Evolutionary conservation across 2,113 vertebrate species (phyloP).

Genomic region (Macaca mulatta): DNA sequence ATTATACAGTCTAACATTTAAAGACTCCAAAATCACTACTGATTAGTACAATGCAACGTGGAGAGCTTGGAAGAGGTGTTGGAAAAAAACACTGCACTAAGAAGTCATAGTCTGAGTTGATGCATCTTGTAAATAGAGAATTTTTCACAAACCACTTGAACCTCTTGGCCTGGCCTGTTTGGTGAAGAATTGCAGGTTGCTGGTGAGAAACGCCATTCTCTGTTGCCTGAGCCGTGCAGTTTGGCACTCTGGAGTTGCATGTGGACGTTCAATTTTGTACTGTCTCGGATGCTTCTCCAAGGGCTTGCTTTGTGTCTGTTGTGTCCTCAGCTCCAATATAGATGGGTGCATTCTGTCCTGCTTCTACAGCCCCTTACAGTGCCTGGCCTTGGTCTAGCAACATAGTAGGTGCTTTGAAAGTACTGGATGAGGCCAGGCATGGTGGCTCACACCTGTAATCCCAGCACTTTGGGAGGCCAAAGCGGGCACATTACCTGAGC

Average conservation of each 20-base stretch:
- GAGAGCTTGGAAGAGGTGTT: not conserved
- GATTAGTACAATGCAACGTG: conserved; percentile 35
- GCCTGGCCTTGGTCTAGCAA: not conserved
- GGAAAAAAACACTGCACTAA: not conserved
- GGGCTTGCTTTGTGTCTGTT: not conserved
- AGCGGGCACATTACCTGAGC: too few relatives aligned
- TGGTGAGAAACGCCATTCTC: not conserved
- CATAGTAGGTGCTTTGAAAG: not conserved
- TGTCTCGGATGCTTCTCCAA: not conserved
- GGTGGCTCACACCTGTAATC: too few relatives aligned
- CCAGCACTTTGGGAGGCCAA: too few relatives aligned
- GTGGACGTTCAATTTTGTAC: fast-evolving
- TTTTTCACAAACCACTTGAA: fast-evolving
- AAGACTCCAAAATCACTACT: conserved; percentile 68
- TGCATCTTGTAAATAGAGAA: not conserved
- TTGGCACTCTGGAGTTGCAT: fast-evolving
- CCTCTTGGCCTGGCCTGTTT: not conserved
- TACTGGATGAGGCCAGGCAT: too few relatives aligned
- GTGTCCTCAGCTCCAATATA: not conserved
- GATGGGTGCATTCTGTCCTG: fast-evolving
- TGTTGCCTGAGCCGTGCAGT: fast-evolving
- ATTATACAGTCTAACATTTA: conserved; percentile 74
- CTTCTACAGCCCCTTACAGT: too few relatives aligned
- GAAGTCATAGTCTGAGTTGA: not conserved
- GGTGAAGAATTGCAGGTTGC: not conserved